These are phyloP conservation scores for Bradysia coprophila DNA, from an alignment of 1,140 invertebrate species.

Conservation along the genomic window DNA sequence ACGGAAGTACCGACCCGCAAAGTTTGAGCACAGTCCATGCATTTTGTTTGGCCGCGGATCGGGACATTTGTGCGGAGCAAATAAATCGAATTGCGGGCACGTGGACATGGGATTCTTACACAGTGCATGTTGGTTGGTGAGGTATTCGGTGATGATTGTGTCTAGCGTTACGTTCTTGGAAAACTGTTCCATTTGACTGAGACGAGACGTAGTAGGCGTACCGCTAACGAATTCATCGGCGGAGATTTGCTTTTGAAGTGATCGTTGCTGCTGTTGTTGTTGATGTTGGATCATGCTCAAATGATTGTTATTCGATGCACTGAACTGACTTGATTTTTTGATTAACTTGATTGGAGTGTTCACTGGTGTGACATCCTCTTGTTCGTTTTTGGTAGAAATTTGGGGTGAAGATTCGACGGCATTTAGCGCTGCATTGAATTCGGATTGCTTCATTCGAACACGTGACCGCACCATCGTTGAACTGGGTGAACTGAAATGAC, in stretches of 20 bases:
- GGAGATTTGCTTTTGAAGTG: conserved; percentile 48
- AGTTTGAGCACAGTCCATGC: conserved; percentile 46
- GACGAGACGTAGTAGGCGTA: conserved; percentile 4
- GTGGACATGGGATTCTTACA: conserved; percentile 86
- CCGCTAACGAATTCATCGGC: conserved; percentile 8
- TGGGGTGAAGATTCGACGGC: conserved; percentile 10
- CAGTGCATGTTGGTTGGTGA: conserved; percentile 86
- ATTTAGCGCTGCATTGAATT: conserved; percentile 4
- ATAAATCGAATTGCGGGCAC: conserved; percentile 77
- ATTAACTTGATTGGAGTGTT: conserved; percentile 15
- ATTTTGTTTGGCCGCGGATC: conserved; percentile 59
- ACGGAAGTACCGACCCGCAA: conserved; percentile 38
- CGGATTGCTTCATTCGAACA: neutral
- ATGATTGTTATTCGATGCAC: conserved; percentile 7
- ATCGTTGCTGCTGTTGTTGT: conserved; percentile 24
- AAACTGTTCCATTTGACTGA: too few species aligned
- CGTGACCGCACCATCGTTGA: conserved; percentile 1
- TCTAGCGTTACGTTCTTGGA: conserved; percentile 51
- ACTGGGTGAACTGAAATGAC: conserved; percentile 14
- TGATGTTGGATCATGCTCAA: conserved; percentile 7
- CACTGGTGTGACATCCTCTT: neutral
- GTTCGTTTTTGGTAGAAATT: neutral
- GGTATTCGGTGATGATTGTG: conserved; percentile 87
- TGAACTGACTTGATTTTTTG: conserved; percentile 11
- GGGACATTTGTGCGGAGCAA: conserved; percentile 82